Base-by-base conservation (phyloP, 2,797 vertebrate genomes). In the Nyctibius grandis region DNA sequence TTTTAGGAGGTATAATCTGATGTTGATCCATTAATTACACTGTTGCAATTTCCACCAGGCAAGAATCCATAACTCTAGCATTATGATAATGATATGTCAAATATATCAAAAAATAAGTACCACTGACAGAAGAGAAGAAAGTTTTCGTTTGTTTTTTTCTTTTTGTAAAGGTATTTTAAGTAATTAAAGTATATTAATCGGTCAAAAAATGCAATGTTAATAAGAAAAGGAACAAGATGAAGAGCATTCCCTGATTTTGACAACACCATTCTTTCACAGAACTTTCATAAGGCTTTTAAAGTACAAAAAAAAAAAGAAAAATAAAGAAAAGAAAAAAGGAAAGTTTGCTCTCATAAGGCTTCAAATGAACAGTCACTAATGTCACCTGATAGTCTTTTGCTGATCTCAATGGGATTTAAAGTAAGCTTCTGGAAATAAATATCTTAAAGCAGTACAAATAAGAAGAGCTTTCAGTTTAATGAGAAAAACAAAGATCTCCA, bases 391-490 rank as follows among this genome's bases (percentile, higher is more conserved):
- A 94, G 65, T 54, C 7, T 91, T 85, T 51, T 63, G 56, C 14
- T 77, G 88, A 80, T 84, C 64, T 89, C 51, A 74, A 23, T 67
- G 44, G 83, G 67, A 88, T 94, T 76, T 87, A 36, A 86, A 94
- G 23, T 77, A 81, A 90, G 61, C 73, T 92, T 88, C 94, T 84
- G 53, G 69, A 96, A 95, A 94, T 64, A 90, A 91, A 70, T 51
- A 83, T 80, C 47, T 86, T 77, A 74, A 75, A 75, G 45, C 9
- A 84, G 65, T 50, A 61, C 26, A 94, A 94, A 90, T 60, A 84
- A 31, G 1, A 74, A 77, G 25, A 91, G 57, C 36, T 95, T 95
- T 84, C 69, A 60, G 38, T 90, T 68, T 87, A 93, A 92, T 70
- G 57, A 90, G 83, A 65, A 85, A 85, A 89, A 12, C 31, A 77